Evolutionary conservation across 2,797 vertebrate species (phyloP).

Genomic region (Selene dorsalis): DNA sequence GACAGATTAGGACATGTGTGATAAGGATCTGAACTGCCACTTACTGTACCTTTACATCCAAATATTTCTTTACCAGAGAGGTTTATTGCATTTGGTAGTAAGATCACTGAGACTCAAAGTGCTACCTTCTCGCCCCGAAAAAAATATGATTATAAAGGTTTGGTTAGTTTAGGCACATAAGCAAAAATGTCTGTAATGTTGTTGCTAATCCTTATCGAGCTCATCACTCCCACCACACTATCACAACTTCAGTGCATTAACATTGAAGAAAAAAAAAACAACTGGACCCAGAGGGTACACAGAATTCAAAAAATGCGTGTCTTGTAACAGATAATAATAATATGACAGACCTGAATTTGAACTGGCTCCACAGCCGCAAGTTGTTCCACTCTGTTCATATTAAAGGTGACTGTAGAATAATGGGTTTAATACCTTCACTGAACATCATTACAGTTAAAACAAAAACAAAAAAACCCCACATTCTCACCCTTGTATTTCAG

Average conservation of each 20-base stretch:
- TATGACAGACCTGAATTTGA: background rate
- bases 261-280: background rate
- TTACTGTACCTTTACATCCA: too few species aligned
- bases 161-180: background rate
- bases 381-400: background rate
- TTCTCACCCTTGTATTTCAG: conserved; percentile 11
- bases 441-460: conserved; percentile 3
- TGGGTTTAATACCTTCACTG: conserved; percentile 15
- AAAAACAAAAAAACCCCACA: background rate
- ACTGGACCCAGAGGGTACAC: background rate
- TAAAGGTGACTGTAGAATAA: background rate
- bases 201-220: background rate
- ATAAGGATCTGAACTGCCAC: too few species aligned
- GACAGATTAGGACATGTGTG: too few species aligned
- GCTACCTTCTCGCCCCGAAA: too few species aligned
- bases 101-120: too few species aligned
- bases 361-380: background rate
- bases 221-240: background rate
- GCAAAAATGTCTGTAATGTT: too few species aligned
- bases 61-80: background rate
- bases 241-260: background rate
- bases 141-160: background rate
- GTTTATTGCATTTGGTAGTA: background rate
- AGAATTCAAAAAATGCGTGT: background rate
- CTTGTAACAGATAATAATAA: background rate